These are phyloP conservation scores for Nematolebias whitei DNA, from an alignment of 2,113 vertebrate species.

Conservation along the genomic window DNA sequence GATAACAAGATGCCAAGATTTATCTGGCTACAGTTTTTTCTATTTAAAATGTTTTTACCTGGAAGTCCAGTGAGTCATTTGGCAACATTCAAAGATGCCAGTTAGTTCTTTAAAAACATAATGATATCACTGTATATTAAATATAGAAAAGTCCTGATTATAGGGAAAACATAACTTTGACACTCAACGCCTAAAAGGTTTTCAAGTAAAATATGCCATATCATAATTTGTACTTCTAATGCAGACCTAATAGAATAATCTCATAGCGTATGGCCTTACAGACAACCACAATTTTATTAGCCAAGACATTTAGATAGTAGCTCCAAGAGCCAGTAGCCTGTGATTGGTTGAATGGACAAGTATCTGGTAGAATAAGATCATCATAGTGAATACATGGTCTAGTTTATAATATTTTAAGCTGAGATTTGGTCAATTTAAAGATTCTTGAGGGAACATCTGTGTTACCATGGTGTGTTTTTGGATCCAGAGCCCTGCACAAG, in stretches of 20 bases:
- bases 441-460: conserved; percentile 1
- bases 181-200: too few species aligned
- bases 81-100: background rate
- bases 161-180: too few species aligned
- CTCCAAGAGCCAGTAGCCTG: conserved; percentile 3
- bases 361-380: background rate
- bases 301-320: conserved; percentile 16
- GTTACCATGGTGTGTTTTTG: too few species aligned
- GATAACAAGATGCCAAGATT: conserved; percentile 10
- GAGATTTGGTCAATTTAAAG: conserved; percentile 42
- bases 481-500: too few species aligned
- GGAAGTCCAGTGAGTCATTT: background rate
- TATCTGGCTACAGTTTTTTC: background rate
- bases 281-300: background rate
- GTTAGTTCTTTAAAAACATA: background rate
- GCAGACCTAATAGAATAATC: background rate
- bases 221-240: background rate
- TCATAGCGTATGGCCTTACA: background rate
- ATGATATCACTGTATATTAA: background rate
- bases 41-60: conserved; percentile 4
- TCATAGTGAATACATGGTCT: conserved; percentile 8
- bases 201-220: too few species aligned
- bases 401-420: conserved; percentile 30
- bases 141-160: too few species aligned
- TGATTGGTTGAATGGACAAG: background rate